These are phyloP conservation scores for Mus spicilegus DNA, from an alignment of 2,113 vertebrate species.

Conservation along the genomic window DNA sequence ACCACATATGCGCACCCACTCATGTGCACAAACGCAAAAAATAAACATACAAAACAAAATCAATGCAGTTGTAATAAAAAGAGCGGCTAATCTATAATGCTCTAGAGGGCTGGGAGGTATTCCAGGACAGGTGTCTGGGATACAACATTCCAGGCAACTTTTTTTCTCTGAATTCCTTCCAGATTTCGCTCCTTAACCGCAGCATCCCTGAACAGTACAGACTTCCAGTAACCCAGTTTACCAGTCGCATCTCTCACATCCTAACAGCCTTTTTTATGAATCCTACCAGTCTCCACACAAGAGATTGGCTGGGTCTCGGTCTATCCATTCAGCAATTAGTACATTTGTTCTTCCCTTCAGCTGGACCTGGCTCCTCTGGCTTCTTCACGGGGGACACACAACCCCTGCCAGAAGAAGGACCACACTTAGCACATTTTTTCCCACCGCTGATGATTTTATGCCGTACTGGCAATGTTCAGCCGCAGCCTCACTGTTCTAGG, in stretches of 20 bases:
- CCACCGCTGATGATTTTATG: background rate
- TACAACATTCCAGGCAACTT: background rate
- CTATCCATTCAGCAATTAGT: background rate
- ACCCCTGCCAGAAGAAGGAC: background rate
- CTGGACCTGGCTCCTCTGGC: too few species aligned
- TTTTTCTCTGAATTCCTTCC: background rate
- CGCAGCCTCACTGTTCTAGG: background rate
- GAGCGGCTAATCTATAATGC: background rate
- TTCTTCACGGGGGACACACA: background rate
- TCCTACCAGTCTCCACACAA: background rate
- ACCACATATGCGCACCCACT: background rate
- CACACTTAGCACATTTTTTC: background rate
- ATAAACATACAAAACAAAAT: background rate
- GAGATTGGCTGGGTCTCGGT: background rate
- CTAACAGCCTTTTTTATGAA: background rate
- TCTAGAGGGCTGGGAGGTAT: background rate
- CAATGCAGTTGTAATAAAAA: background rate
- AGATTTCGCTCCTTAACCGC: background rate
- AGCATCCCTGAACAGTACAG: background rate
- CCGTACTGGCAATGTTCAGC: accelerated
- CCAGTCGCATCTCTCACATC: background rate
- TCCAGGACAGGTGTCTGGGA: background rate
- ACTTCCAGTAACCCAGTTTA: background rate
- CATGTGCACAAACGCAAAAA: background rate
- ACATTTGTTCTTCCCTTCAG: background rate